Evolutionary conservation across 2,113 vertebrate species (phyloP).

Genomic region (Neodontobutis hainanensis): DNA sequence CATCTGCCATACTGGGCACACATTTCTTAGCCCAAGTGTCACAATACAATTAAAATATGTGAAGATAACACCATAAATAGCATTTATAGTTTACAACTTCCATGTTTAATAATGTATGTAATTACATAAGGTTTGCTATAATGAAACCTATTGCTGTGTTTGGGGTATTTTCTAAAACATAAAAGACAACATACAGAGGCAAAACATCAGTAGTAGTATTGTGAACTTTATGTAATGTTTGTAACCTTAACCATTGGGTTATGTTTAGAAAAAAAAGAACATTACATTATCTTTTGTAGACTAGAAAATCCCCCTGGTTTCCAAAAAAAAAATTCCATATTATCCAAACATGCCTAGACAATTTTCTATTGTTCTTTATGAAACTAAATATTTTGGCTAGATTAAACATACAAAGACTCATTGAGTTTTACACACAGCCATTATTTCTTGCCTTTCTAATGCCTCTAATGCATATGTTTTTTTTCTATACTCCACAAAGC

Average conservation of each 20-base stretch:
- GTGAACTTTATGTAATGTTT: not conserved
- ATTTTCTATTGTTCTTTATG: not conserved
- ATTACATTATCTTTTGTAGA: slow-evolving; percentile 11
- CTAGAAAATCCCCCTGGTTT: slow-evolving; percentile 31
- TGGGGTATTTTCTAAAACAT: not conserved
- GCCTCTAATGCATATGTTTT: slow-evolving; percentile 9
- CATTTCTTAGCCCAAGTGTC: not conserved
- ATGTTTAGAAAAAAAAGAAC: not conserved
- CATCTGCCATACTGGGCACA: slow-evolving; percentile 55
- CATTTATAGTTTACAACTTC: too few species aligned
- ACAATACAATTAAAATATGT: not conserved
- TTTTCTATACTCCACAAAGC: slow-evolving; percentile 2
- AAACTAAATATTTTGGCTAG: slow-evolving; percentile 3
- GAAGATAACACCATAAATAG: too few species aligned
- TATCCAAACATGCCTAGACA: not conserved
- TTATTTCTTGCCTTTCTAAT: slow-evolving; percentile 15
- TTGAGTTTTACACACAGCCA: not conserved
- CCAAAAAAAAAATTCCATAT: slow-evolving; percentile 24
- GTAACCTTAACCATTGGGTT: not conserved
- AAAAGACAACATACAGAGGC: not conserved
- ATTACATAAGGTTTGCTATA: too few species aligned
- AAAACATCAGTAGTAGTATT: slow-evolving; percentile 29
- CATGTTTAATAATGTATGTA: too few species aligned
- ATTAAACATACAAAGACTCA: not conserved
- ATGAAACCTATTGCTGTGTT: not conserved